These are phyloP conservation scores for Potamilus streckersoni DNA, from an alignment of 1,140 invertebrate species.

Conservation along the genomic window DNA sequence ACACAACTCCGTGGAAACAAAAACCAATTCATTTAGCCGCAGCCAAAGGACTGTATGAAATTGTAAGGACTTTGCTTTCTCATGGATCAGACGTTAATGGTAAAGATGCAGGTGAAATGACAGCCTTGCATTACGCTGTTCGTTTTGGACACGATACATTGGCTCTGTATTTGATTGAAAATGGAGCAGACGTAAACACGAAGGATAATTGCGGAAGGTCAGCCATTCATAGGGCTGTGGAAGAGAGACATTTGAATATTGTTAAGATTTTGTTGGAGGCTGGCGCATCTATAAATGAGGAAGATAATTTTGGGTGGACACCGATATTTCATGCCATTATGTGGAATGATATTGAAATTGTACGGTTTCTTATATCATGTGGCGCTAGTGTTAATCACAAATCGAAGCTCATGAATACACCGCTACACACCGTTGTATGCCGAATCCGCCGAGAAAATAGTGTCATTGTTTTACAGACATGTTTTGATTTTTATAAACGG, in stretches of 20 bases:
- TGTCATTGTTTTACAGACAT: constrained; percentile 16
- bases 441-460: constrained; percentile 16
- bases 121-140: constrained; percentile 13
- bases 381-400: constrained; percentile 29
- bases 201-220: constrained; percentile 26
- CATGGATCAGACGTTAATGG: constrained; percentile 10
- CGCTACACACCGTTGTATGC: constrained; percentile 21
- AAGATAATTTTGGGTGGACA: constrained; percentile 38
- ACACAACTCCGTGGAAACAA: constrained; percentile 18
- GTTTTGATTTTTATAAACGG: constrained; percentile 33
- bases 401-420: constrained; percentile 22
- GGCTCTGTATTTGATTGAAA: constrained; percentile 19
- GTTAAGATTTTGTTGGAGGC: constrained; percentile 26
- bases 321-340: constrained; percentile 34
- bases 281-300: constrained; percentile 24
- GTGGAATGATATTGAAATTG: constrained; percentile 21
- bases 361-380: constrained; percentile 23
- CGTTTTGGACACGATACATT: constrained; percentile 12
- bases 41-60: background rate
- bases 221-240: constrained; percentile 37
- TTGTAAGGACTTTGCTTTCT: constrained; percentile 8
- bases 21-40: constrained; percentile 35
- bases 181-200: constrained; percentile 14
- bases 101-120: constrained; percentile 14
- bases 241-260: constrained; percentile 22